Conservation (phyloP, 2,797 vertebrate species). For the Scolopax bukidnonensis region DNA sequence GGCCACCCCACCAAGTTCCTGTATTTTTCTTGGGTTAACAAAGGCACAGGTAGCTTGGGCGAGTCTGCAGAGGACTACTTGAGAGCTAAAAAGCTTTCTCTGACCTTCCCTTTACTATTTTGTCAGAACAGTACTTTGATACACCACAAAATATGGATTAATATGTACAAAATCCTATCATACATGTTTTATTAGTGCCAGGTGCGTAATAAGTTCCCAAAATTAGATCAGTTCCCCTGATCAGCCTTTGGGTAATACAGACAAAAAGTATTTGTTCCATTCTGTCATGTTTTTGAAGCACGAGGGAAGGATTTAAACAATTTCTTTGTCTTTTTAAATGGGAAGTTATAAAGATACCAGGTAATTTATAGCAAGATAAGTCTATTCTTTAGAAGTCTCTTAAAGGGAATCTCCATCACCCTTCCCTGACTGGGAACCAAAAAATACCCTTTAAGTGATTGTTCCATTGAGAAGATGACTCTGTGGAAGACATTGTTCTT, state of each 20-base stretch:
- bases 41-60: neutral
- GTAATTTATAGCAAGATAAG: neutral
- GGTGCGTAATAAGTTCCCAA: neutral
- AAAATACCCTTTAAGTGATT: neutral
- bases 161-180: neutral
- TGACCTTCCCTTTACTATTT: neutral
- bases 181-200: neutral
- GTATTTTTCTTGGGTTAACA: neutral
- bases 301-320: neutral
- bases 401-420: neutral
- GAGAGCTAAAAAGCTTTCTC: neutral
- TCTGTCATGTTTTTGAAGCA: neutral
- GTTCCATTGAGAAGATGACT: neutral
- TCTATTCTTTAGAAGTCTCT: neutral
- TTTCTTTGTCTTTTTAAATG: neutral
- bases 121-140: neutral
- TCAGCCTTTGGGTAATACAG: neutral
- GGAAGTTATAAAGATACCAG: neutral
- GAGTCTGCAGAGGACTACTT: neutral
- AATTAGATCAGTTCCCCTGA: neutral
- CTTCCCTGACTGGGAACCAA: neutral
- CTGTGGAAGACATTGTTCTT: neutral
- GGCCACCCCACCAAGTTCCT: neutral
- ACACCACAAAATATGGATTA: neutral
- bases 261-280: neutral